Evolutionary conservation across 2,888 invertebrate genomes (phyloP), one percentile per base, ranked within the genome.

Genomic region (Teleiodes luculella): DNA sequence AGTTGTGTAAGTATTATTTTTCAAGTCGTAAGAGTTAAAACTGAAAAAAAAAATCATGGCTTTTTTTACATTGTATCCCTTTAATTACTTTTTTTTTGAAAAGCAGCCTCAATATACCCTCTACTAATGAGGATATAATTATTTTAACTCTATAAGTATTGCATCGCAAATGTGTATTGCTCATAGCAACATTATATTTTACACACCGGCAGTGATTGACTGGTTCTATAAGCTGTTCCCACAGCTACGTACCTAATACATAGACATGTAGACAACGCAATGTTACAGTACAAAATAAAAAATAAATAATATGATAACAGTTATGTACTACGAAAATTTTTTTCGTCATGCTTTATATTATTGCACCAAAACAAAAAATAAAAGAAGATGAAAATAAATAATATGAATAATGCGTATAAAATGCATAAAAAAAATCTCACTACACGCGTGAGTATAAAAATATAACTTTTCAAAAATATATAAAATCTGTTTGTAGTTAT

Each of bases 201-300:
- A 66, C 69, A 68, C 66, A 69, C 72, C 69, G 86, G 86, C 86
- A 87, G 86, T 87, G 86, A 74, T 70, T 78, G 74, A 86, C 86
- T 87, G 86, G 86, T 87, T 79, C 67, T 60, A 50, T 59, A 60
- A 68, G 69, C 74, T 71, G 69, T 63, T 53, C 55, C 53, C 24
- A 56, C 67, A 74, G 69, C 72, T 64, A 61, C 49, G 24, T 39
- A 45, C 63, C 62, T 62, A 61, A 47, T 55, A 66, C 1, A 41
- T 11, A 59, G 56, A 54, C 50, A 54, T 53, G 49, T 45, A 30
- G 14, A 20, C 60, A 59, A 63, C 60, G 68, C 68, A 61, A 56
- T 59, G 60, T 73, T 68, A 58, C 67, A 76, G 70, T 72, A 78
- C 72, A 74, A 76, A 74, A 66, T 2, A 14, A 28, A 20, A 49